Evolutionary conservation across 2,113 vertebrate genomes (phyloP).

Genomic region (Gymnogyps californianus): DNA sequence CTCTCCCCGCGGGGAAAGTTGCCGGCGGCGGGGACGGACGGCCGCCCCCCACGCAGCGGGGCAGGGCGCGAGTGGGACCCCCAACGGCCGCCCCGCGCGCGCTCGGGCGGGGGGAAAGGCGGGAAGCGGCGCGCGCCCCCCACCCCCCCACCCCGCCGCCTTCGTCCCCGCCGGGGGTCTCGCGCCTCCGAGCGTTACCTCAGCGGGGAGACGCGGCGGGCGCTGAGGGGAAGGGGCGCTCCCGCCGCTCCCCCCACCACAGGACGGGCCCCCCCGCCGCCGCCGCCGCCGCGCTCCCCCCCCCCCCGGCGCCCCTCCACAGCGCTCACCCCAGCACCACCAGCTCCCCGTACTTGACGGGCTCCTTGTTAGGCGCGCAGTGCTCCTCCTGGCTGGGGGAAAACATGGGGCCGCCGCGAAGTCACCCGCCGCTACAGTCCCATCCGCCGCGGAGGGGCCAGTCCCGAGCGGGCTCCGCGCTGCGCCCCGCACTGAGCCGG

Average conservation of each 20-base stretch:
- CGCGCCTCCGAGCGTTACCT: neutral
- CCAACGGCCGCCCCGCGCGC: neutral
- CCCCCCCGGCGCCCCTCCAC: neutral
- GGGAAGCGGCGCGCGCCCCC: neutral
- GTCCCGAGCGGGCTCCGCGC: neutral
- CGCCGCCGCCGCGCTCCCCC: too few species aligned
- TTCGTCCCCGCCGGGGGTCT: too few species aligned
- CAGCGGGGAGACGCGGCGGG: too few species aligned
- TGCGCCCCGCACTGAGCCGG: neutral
- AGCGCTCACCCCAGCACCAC: constrained; percentile 91
- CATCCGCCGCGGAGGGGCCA: neutral
- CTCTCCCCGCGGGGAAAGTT: too few species aligned
- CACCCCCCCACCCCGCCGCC: too few species aligned
- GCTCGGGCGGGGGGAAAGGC: neutral
- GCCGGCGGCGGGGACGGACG: too few species aligned
- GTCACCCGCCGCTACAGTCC: constrained; percentile 43
- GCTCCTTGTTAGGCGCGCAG: constrained; percentile 90
- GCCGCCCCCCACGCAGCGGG: too few species aligned
- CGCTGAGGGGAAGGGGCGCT: neutral
- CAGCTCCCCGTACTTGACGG: constrained; percentile 92
- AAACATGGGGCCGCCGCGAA: constrained; percentile 83
- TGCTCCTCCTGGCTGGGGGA: constrained; percentile 89
- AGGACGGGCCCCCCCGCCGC: neutral
- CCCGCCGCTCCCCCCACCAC: neutral
- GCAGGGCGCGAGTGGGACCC: too few species aligned